Conservation (phyloP, 2,888 invertebrate genomes). For the Agriotes lineatus region DNA sequence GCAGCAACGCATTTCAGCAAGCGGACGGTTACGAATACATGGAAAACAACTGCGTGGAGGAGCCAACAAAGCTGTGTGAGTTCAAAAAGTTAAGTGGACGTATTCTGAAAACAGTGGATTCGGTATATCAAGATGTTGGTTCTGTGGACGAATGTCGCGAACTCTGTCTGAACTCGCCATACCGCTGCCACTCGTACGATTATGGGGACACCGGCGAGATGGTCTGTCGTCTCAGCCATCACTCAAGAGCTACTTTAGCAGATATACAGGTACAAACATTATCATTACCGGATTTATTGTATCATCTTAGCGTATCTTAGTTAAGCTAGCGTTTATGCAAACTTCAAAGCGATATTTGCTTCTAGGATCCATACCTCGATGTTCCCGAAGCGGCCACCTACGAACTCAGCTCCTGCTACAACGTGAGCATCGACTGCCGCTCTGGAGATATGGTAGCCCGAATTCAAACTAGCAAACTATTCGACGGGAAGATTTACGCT, state of each 20-base stretch:
- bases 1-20: conserved; percentile 77
- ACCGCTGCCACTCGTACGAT: conserved; percentile 93
- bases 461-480: conserved; percentile 91
- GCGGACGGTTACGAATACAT: conserved; percentile 80
- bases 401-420: conserved; percentile 93
- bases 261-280: conserved; percentile 79
- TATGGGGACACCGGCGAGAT: conserved; percentile 94
- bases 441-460: conserved; percentile 93
- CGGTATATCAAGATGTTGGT: conserved; percentile 90
- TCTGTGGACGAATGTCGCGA: conserved; percentile 90
- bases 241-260: conserved; percentile 88
- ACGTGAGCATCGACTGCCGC: conserved; percentile 93
- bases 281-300: conserved; percentile 11
- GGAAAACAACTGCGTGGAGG: conserved; percentile 94
- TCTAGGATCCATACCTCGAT: conserved; percentile 88
- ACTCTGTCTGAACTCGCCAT: conserved; percentile 89
- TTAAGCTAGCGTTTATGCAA: neutral
- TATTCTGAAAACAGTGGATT: conserved; percentile 93
- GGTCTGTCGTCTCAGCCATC: conserved; percentile 93
- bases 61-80: conserved; percentile 94
- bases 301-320: neutral
- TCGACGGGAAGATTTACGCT: conserved; percentile 95
- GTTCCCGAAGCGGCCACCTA: conserved; percentile 93
- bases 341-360: neutral
- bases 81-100: conserved; percentile 90